Evolutionary conservation across 2,113 vertebrate species (phyloP), one percentile per base, ranked within the genome.

Genomic region (Charina bottae): DNA sequence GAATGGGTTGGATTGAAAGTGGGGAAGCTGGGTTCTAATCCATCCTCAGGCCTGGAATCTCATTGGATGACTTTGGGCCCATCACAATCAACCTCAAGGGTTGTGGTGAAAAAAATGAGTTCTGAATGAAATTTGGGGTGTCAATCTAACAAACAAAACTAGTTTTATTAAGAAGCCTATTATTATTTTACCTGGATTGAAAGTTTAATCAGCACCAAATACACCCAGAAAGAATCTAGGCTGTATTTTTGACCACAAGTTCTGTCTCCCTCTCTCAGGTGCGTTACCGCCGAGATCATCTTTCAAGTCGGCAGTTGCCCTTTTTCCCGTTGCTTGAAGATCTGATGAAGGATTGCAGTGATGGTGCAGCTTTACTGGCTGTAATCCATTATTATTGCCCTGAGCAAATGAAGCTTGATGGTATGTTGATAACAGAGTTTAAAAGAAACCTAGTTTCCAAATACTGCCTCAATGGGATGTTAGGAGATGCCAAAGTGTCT

Each of bases 311-410:
- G 91, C 98, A 98, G 37, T 94, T 98, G 0, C 99, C 99, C 42
- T 98, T 97, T 95, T 99, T 99, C 90, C 98, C 99, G 24, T 42
- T 98, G 95, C 93, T 99, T 96, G 99, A 99, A 85, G 98, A 99
- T 91, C 92, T 99, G 96, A 96, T 99, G 98, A 98, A 98, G 94
- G 99, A 99, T 23, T 96, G 98, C 58, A 98, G 98, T 0, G 98
- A 99, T 17, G 99, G 98, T 23, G 97, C 97, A 7, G 99, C 99
- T 62, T 98, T 99, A 94, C 95, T 99, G 49, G 97, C 98, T 15
- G 96, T 99, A 55, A 97, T 99, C 93, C 99, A 99, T 96, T 99
- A 99, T 95, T 99, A 99, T 78, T 99, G 99, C 95, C 99, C 99
- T 0, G 98, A 99, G 90, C 98, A 98, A 87, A 98, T 99, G 97